Conservation (phyloP, 2,888 invertebrate species). For the Rhagium mordax region DNA sequence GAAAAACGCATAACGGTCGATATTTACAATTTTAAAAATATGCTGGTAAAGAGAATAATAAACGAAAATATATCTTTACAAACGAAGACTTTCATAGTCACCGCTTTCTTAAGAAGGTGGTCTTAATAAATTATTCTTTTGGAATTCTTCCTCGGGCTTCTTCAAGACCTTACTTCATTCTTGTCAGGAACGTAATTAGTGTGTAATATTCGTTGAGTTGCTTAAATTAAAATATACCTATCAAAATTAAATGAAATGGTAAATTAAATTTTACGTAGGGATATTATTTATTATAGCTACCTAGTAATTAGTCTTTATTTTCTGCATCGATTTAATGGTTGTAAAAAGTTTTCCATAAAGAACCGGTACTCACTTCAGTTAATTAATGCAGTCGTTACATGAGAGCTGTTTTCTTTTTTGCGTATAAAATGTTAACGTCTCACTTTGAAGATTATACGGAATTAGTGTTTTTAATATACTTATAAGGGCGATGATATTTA, state of each 20-base stretch:
- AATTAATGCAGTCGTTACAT: conserved; percentile 15
- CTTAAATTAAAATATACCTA: conserved; percentile 26
- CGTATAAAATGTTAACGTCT: background rate
- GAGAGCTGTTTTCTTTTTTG: conserved; percentile 4
- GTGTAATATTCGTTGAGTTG: conserved; percentile 13
- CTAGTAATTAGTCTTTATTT: conserved; percentile 20
- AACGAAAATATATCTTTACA: too few relatives aligned
- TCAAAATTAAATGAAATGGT: conserved; percentile 22
- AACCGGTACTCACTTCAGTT: conserved; percentile 3
- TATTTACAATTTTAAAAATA: too few relatives aligned
- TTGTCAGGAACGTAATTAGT: conserved; percentile 28
- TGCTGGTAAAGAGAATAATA: too few relatives aligned
- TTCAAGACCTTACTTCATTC: conserved; percentile 14
- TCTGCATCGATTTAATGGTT: conserved; percentile 24
- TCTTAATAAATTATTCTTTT: background rate
- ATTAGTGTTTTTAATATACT: background rate
- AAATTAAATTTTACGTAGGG: conserved; percentile 21
- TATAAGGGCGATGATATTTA: background rate
- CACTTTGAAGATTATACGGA: background rate
- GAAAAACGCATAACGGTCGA: too few relatives aligned
- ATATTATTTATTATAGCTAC: conserved; percentile 12
- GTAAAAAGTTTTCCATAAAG: background rate
- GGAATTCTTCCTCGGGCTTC: conserved; percentile 16
- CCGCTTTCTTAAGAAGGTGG: conserved; percentile 5
- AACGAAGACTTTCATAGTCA: background rate